Evolutionary conservation across 2,888 invertebrate species (phyloP).

Genomic region (Lymantria dispar): DNA sequence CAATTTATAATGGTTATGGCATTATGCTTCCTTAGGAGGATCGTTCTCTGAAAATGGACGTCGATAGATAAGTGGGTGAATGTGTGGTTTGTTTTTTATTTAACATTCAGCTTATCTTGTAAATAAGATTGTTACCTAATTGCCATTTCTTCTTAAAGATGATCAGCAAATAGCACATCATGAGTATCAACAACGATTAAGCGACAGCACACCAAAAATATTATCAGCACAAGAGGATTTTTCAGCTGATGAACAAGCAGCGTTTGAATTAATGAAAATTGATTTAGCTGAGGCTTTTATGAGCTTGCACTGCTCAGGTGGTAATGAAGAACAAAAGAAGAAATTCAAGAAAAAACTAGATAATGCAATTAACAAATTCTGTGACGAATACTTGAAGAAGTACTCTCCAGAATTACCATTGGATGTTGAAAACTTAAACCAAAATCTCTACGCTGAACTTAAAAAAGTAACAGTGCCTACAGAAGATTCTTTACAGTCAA

Average conservation of each 20-base stretch:
- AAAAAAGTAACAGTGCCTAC: slow-evolving; percentile 44
- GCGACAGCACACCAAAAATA: slow-evolving; percentile 44
- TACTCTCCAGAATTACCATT: slow-evolving; percentile 35
- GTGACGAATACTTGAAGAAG: slow-evolving; percentile 44
- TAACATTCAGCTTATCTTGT: too few relatives aligned
- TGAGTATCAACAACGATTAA: slow-evolving; percentile 33
- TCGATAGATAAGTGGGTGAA: too few relatives aligned
- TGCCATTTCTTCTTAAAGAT: neutral
- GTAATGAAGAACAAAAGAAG: slow-evolving; percentile 30
- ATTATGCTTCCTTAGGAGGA: too few relatives aligned
- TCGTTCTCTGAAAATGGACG: too few relatives aligned
- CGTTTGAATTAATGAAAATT: slow-evolving; percentile 53
- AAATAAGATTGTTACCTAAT: too few relatives aligned
- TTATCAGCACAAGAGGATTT: slow-evolving; percentile 33
- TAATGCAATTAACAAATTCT: slow-evolving; percentile 47
- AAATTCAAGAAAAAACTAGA: slow-evolving; percentile 44
- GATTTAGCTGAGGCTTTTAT: slow-evolving; percentile 57
- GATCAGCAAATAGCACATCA: neutral
- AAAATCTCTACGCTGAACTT: slow-evolving; percentile 44
- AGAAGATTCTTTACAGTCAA: slow-evolving; percentile 41
- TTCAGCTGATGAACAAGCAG: slow-evolving; percentile 38
- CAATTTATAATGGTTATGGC: too few relatives aligned
- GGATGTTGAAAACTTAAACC: slow-evolving; percentile 37
- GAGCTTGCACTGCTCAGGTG: slow-evolving; percentile 43
- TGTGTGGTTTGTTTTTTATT: too few relatives aligned